Percentiles rank a stretch among this genome's conserved stretches.
These are phyloP conservation scores for Netelia virgata DNA, from an alignment of 2,888 invertebrate species.

Conservation along the genomic window DNA sequence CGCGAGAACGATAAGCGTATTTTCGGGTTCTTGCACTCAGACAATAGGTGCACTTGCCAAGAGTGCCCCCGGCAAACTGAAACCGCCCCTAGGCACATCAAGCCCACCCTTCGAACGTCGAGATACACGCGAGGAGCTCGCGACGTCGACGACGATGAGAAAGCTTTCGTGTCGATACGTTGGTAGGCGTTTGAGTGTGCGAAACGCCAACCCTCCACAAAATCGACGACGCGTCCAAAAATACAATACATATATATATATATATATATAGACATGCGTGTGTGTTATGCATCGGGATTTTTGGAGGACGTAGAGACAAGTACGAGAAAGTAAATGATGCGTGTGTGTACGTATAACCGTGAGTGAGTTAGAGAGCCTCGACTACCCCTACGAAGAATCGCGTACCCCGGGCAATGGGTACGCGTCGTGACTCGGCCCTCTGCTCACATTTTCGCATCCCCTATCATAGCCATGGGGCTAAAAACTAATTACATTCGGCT, in stretches of 20 bases:
- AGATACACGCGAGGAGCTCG: conserved; percentile 27
- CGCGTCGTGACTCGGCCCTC: conserved; percentile 71
- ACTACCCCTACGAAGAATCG: conserved; percentile 48
- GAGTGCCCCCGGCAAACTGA: conserved; percentile 82
- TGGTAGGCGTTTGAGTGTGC: conserved; percentile 60
- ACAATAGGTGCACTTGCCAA: conserved; percentile 83
- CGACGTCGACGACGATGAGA: conserved; percentile 59
- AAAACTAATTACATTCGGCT: conserved; percentile 83
- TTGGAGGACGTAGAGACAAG: conserved; percentile 45
- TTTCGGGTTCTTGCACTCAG: conserved; percentile 80
- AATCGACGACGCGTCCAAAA: conserved; percentile 60
- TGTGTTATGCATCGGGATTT: conserved; percentile 61
- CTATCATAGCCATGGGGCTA: conserved; percentile 82
- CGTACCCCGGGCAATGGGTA: conserved; percentile 71
- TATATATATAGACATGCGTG: conserved; percentile 34
- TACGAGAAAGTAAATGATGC: conserved; percentile 50
- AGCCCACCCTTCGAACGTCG: conserved; percentile 72
- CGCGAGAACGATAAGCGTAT: conserved; percentile 78
- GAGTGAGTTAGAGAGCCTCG: conserved; percentile 59
- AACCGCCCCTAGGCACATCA: conserved; percentile 77
- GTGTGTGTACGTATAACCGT: conserved; percentile 51
- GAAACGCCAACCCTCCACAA: conserved; percentile 65
- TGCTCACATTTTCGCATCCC: conserved; percentile 71
- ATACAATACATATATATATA: conserved; percentile 1
- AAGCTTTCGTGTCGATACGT: conserved; percentile 47